Conservation (phyloP, 2,113 vertebrate genomes). For the Antigone vipio region DNA sequence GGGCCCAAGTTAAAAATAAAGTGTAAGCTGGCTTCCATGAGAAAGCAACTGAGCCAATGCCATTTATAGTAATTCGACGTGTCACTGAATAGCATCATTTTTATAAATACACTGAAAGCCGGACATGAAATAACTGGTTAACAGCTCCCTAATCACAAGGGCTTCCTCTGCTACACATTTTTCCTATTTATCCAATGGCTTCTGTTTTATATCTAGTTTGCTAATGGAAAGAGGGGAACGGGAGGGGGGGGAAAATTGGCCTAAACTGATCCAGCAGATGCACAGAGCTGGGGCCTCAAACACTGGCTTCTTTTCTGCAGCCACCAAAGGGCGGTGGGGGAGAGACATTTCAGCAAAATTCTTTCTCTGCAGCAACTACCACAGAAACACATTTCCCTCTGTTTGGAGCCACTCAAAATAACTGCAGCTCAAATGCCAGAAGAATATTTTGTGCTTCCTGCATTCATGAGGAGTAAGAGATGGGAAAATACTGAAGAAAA, state of each 20-base stretch:
- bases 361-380: conserved; percentile 48
- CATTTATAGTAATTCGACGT: conserved; percentile 63
- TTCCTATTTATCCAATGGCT: conserved; percentile 70
- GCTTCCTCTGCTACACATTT: conserved; percentile 72
- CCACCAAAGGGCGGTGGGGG: conserved; percentile 47
- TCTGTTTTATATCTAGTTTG: conserved; percentile 73
- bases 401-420: conserved; percentile 55
- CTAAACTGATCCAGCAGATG: conserved; percentile 69
- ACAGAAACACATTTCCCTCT: conserved; percentile 64
- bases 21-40: conserved; percentile 32
- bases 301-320: conserved; percentile 63
- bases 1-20: conserved; percentile 44
- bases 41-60: conserved; percentile 34
- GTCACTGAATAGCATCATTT: conserved; percentile 67
- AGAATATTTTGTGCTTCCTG: conserved; percentile 45
- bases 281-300: conserved; percentile 57
- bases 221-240: conserved; percentile 58
- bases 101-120: conserved; percentile 67
- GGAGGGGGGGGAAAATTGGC: neutral
- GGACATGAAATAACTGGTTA: conserved; percentile 72
- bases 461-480: conserved; percentile 27
- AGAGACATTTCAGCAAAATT: conserved; percentile 60
- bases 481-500: conserved; percentile 21
- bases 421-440: conserved; percentile 50
- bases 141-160: conserved; percentile 69